These are phyloP conservation scores for Campoplex nolae DNA, from an alignment of 2,888 invertebrate genomes.

Conservation along the genomic window DNA sequence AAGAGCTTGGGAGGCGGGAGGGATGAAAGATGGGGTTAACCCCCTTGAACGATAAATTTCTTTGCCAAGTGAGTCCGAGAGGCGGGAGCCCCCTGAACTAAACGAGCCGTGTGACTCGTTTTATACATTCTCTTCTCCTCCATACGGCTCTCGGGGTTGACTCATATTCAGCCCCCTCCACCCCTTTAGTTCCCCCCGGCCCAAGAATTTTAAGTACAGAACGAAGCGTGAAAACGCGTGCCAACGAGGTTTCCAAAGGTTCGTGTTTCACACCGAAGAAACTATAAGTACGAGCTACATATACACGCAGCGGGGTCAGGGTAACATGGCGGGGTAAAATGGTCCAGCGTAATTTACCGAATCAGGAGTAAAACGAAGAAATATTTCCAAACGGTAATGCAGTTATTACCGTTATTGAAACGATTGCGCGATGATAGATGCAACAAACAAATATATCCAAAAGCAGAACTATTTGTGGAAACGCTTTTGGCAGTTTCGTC, in stretches of 20 bases:
- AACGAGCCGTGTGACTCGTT: slow-evolving; percentile 64
- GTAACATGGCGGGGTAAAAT: neutral
- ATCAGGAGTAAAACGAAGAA: no score
- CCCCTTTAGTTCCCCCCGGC: neutral
- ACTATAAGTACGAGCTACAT: neutral
- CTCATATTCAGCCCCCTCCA: slow-evolving; percentile 31
- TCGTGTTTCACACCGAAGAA: slow-evolving; percentile 21
- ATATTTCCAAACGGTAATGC: no score
- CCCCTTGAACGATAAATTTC: slow-evolving; percentile 60
- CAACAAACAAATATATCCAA: no score
- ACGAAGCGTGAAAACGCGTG: slow-evolving; percentile 60
- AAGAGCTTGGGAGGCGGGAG: neutral
- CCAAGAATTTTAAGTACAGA: slow-evolving; percentile 49
- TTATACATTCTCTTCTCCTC: slow-evolving; percentile 42
- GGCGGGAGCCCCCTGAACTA: slow-evolving; percentile 51
- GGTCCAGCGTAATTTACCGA: neutral
- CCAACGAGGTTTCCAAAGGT: slow-evolving; percentile 54
- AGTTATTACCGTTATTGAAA: no score
- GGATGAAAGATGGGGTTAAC: slow-evolving; percentile 31
- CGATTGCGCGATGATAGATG: no score
- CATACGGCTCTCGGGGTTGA: slow-evolving; percentile 17
- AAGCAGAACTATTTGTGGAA: no score
- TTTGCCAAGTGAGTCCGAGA: slow-evolving; percentile 58
- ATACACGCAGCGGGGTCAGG: neutral
- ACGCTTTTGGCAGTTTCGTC: no score